These are phyloP conservation scores for Synanceia verrucosa DNA, from an alignment of 2,797 vertebrate species.

Conservation along the genomic window DNA sequence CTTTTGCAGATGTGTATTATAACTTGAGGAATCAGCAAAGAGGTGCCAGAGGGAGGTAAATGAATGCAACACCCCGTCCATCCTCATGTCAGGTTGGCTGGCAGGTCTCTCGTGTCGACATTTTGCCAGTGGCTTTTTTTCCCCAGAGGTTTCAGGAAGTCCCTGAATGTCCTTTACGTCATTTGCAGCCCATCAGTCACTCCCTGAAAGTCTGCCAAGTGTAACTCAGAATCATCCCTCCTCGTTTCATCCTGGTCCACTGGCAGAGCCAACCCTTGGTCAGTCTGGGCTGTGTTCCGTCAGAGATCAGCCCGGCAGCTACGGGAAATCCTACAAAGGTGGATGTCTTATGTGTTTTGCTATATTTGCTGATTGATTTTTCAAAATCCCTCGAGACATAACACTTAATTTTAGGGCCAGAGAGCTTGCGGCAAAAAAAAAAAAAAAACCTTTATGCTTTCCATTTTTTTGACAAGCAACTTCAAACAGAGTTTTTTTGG, in stretches of 20 bases:
- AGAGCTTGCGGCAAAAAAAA: constrained; percentile 25
- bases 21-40: constrained; percentile 32
- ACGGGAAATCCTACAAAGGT: constrained; percentile 17
- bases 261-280: constrained; percentile 20
- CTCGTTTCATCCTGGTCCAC: constrained; percentile 34
- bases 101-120: constrained; percentile 36
- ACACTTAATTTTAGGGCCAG: constrained; percentile 25
- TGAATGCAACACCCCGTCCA: constrained; percentile 45
- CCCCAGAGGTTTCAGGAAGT: constrained; percentile 36
- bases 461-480: constrained; percentile 54
- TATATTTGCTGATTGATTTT: constrained; percentile 46
- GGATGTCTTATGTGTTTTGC: constrained; percentile 17
- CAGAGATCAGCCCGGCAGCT: constrained; percentile 3
- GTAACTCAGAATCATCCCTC: constrained; percentile 46
- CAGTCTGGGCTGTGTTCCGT: constrained; percentile 33
- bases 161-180: constrained; percentile 59
- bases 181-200: constrained; percentile 60
- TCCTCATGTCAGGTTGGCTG: constrained; percentile 49
- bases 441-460: constrained; percentile 34
- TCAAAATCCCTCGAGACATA: constrained; percentile 25
- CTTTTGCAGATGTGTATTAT: constrained; percentile 31
- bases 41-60: constrained; percentile 45
- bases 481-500: constrained; percentile 69
- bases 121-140: constrained; percentile 39
- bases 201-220: constrained; percentile 60